A percentile compares a stretch with the other conserved stretches of the same genome.
Evolutionary conservation across 1,140 invertebrate genomes (phyloP).

Genomic region (Sarcophaga peregrina): DNA sequence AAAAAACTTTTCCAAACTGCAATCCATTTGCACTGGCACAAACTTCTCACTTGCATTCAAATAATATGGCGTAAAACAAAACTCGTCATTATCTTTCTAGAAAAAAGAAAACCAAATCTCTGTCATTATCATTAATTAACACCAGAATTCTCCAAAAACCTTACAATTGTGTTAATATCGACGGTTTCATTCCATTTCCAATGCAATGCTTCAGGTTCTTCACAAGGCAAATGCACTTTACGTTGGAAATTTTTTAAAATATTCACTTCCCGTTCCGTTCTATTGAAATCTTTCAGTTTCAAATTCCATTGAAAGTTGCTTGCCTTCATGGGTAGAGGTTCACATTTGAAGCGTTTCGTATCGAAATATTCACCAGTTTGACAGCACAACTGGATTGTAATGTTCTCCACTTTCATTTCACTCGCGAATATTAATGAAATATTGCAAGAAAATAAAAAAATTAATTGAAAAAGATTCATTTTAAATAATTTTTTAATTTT

Average conservation of each 20-base stretch:
- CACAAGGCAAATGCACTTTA: background rate
- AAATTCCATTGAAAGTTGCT: background rate
- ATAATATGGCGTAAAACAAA: background rate
- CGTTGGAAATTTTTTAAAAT: background rate
- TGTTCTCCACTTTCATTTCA: too few relatives aligned
- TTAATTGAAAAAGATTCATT: background rate
- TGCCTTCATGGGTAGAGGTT: background rate
- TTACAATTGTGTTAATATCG: background rate
- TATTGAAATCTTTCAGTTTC: background rate
- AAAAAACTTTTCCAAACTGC: background rate
- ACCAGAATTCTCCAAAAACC: too few relatives aligned
- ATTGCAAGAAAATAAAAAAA: background rate
- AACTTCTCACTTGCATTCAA: background rate
- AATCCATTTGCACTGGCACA: background rate
- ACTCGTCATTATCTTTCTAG: background rate
- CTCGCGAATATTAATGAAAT: background rate
- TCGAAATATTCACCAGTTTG: background rate
- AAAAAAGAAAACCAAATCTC: background rate
- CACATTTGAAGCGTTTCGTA: background rate
- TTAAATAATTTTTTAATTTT: background rate
- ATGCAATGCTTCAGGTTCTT: background rate
- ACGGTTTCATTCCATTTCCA: background rate
- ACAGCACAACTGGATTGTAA: background rate
- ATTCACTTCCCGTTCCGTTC: background rate
- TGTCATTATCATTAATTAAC: background rate